Evolutionary conservation across 1,140 invertebrate species (phyloP).

Genomic region (Halictus rubicundus): DNA sequence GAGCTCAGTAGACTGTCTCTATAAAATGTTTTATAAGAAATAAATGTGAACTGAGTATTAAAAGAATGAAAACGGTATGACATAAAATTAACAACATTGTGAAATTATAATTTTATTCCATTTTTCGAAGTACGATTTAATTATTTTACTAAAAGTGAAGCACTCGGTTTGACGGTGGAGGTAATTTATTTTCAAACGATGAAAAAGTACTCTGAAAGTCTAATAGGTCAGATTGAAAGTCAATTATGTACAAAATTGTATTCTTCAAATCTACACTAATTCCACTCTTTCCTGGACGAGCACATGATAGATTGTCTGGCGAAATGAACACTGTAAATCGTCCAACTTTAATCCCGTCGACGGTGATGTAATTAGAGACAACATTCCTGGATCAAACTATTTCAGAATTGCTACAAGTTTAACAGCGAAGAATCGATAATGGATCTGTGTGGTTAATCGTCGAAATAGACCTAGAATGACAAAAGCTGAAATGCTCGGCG

Average conservation of each 20-base stretch:
- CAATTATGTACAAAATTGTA: background rate
- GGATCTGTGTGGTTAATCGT: constrained; percentile 4
- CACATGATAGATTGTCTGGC: background rate
- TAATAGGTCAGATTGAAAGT: too few species aligned
- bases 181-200: too few species aligned
- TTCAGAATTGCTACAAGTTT: constrained; percentile 22
- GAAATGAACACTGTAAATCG: constrained; percentile 19
- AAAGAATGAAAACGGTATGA: too few species aligned
- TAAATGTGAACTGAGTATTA: too few species aligned
- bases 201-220: too few species aligned
- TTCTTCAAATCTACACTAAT: background rate
- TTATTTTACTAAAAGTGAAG: too few species aligned
- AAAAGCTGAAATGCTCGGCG: background rate
- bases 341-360: constrained; percentile 18
- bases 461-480: background rate
- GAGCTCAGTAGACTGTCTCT: too few species aligned
- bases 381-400: constrained; percentile 35
- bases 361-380: constrained; percentile 25
- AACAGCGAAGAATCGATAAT: constrained; percentile 20
- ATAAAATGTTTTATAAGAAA: too few species aligned
- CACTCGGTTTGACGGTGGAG: too few species aligned
- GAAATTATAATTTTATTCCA: too few species aligned
- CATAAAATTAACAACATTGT: too few species aligned
- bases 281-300: background rate
- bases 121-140: too few species aligned